A percentile compares a stretch with the other conserved stretches of the same genome.
Conservation (phyloP, 2,888 invertebrate genomes). For the Cancer borealis region DNA sequence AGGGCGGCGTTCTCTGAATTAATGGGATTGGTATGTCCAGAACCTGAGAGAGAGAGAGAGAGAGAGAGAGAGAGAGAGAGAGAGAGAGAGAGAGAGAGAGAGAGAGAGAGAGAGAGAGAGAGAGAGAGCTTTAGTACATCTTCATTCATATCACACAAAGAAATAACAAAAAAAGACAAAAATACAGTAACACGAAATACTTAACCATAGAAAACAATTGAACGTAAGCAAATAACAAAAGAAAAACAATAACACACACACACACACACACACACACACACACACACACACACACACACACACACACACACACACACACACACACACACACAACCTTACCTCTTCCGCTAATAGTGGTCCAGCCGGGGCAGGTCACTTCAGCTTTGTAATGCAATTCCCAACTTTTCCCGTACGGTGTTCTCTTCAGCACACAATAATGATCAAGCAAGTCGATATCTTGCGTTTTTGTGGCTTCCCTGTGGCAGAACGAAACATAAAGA, state of each 20-base stretch:
- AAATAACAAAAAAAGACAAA: no score
- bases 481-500: no score
- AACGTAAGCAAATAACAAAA: no score
- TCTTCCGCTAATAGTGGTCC: neutral
- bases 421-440: neutral
- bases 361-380: neutral
- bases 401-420: neutral
- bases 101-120: no score
- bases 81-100: no score
- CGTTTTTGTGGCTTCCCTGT: neutral
- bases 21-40: neutral
- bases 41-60: neutral
- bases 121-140: no score
- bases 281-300: conserved; percentile 11
- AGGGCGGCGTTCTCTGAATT: neutral
- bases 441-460: neutral
- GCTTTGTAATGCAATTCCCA: neutral
- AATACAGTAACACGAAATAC: no score
- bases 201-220: no score
- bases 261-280: neutral
- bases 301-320: conserved; percentile 20
- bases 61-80: no score
- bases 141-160: neutral
- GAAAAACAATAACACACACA: neutral
- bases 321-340: neutral